Conservation (phyloP, 1,140 invertebrate species). For the Hypothenemus hampei region DNA sequence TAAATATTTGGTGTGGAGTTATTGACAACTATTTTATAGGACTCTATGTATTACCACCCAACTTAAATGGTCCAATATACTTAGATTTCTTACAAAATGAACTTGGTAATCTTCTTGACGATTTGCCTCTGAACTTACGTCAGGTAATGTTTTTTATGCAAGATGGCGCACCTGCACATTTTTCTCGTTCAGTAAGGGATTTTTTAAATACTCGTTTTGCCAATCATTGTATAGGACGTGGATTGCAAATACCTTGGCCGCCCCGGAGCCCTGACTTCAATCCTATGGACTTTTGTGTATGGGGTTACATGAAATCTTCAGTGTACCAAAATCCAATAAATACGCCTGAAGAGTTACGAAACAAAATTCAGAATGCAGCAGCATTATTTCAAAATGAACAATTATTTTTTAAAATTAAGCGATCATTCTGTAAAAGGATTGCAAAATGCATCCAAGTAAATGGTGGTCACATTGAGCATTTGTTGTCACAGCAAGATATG, state of each 20-base stretch:
- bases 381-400: not conserved
- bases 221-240: not conserved
- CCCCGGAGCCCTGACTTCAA: not conserved
- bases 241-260: not conserved
- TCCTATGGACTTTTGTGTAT: not conserved
- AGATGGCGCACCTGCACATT: too few species aligned
- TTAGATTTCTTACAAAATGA: not conserved
- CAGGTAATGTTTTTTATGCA: too few species aligned
- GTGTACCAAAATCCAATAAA: not conserved
- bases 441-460: not conserved
- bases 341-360: not conserved
- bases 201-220: too few species aligned
- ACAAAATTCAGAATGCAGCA: not conserved
- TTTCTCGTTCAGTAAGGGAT: too few species aligned
- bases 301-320: not conserved
- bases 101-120: not conserved
- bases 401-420: not conserved
- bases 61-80: not conserved
- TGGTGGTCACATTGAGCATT: slow-evolving; percentile 55
- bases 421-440: not conserved
- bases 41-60: not conserved
- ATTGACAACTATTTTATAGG: slow-evolving; percentile 1
- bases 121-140: too few species aligned
- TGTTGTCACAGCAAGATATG: too few species aligned
- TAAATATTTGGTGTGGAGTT: not conserved